Conservation (phyloP, 2,113 vertebrate genomes). For the Australoheros scitulus region DNA sequence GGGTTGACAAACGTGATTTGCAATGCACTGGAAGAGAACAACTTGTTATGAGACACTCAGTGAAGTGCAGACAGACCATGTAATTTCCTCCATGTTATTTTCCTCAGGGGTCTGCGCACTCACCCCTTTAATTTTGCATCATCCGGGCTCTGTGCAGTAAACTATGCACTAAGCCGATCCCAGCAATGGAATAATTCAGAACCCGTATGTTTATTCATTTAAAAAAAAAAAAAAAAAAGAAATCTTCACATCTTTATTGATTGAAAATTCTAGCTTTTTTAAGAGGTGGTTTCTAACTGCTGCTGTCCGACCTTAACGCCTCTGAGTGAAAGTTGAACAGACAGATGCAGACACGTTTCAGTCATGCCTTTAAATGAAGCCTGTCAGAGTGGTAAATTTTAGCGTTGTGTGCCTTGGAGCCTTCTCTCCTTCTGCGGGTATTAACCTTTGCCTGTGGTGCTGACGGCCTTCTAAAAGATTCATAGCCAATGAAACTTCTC, state of each 20-base stretch:
- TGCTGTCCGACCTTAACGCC: neutral
- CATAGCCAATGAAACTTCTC: conserved; percentile 61
- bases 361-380: conserved; percentile 17
- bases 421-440: conserved; percentile 14
- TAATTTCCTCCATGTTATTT: conserved; percentile 25
- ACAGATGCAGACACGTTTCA: neutral
- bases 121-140: conserved; percentile 21
- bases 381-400: conserved; percentile 18
- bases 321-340: conserved; percentile 13
- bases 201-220: neutral
- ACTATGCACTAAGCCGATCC: neutral
- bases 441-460: conserved; percentile 47
- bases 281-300: neutral
- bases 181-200: neutral
- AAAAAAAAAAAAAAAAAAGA: neutral
- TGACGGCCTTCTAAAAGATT: conserved; percentile 62
- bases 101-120: conserved; percentile 4
- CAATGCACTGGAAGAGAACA: neutral
- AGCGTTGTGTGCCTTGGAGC: neutral
- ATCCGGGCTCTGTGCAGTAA: neutral
- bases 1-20: neutral
- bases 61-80: conserved; percentile 11
- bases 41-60: neutral
- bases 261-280: neutral
- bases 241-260: neutral